Evolutionary conservation across 2,888 invertebrate species (phyloP).

Genomic region (Escarpia spicata): DNA sequence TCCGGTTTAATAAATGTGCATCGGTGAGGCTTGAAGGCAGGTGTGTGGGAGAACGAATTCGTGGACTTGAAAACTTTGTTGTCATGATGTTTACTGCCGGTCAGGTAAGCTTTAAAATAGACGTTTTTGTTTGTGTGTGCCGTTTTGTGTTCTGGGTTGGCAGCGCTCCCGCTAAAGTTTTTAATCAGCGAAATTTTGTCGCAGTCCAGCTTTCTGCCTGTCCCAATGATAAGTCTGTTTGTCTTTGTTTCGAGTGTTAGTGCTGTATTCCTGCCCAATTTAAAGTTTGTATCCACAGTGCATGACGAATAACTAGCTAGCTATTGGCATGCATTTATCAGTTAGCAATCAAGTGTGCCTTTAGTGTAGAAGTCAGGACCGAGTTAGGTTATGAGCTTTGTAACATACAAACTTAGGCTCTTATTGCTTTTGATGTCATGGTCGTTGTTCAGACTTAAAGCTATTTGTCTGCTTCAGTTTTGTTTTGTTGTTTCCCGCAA

Average conservation of each 20-base stretch:
- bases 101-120: background rate
- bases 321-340: background rate
- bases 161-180: background rate
- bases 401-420: background rate
- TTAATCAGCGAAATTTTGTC: background rate
- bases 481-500: background rate
- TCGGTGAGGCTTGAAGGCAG: background rate
- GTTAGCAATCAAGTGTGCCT: background rate
- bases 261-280: background rate
- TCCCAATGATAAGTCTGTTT: background rate
- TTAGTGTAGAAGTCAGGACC: background rate
- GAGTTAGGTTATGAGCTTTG: background rate
- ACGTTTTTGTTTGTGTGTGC: background rate
- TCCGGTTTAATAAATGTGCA: background rate
- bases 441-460: background rate
- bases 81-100: background rate
- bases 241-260: background rate
- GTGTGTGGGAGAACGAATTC: background rate
- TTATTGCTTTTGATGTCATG: background rate
- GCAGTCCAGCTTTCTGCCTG: background rate
- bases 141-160: background rate
- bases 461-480: background rate
- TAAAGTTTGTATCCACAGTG: background rate
- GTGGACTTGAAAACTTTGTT: background rate
- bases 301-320: background rate